Percentiles rank a stretch among this genome's conserved stretches.
These are phyloP conservation scores for Melanotaenia parkinsoni DNA, from an alignment of 2,797 vertebrate species.

Conservation along the genomic window DNA sequence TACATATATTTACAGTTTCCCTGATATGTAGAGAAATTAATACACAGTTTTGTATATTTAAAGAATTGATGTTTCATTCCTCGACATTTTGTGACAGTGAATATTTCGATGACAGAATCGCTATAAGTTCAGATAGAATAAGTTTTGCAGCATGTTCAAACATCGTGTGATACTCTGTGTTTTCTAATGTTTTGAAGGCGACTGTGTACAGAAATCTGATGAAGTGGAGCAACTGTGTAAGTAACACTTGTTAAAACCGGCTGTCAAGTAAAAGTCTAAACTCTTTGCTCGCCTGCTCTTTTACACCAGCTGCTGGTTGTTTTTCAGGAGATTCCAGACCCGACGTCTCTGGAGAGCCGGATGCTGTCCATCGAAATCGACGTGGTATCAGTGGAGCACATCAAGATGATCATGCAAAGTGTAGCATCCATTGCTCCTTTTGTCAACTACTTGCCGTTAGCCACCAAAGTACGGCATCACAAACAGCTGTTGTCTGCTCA, in stretches of 20 bases:
- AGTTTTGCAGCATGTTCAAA: no score
- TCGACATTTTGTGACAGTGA: no score
- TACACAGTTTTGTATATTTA: no score
- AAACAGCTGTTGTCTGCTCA: background rate
- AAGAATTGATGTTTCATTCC: no score
- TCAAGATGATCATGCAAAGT: background rate
- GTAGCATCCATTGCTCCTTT: constrained; percentile 12
- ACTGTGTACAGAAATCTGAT: constrained; percentile 31
- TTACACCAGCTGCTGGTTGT: background rate
- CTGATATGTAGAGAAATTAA: no score
- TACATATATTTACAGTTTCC: no score
- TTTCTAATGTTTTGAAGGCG: constrained; percentile 39
- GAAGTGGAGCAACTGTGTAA: constrained; percentile 59
- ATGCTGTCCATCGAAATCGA: constrained; percentile 51
- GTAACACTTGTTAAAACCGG: constrained; percentile 1
- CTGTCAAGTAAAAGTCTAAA: background rate
- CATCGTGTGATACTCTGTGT: background rate
- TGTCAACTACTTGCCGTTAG: constrained; percentile 52
- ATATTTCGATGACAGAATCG: no score
- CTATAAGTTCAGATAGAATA: no score
- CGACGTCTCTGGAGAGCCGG: constrained; percentile 34
- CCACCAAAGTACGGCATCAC: constrained; percentile 58
- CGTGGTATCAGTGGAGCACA: accelerated
- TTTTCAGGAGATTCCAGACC: constrained; percentile 31
- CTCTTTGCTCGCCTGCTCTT: no score